phyloP scores from a whole-genome alignment of 2,113 vertebrate species.

The Phyllopteryx taeniolatus region DNA sequence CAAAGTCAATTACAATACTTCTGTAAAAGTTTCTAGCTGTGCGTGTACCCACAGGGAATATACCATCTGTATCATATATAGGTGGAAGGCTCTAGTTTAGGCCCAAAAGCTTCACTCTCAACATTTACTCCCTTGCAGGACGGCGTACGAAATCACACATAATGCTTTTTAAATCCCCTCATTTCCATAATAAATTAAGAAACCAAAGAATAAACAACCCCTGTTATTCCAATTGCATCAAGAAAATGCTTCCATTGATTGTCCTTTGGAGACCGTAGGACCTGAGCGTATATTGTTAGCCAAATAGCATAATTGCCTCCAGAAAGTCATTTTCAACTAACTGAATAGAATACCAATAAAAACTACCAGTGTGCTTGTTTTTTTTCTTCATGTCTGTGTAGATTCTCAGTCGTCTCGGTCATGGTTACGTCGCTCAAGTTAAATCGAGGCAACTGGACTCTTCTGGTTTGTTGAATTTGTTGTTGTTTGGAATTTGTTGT shows the following conservation, averaged over 20 bases:
- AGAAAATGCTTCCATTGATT: not conserved
- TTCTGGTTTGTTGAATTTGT: too few species aligned
- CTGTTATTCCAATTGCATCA: constrained; percentile 16
- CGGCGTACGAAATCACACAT: constrained; percentile 40
- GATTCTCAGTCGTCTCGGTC: too few species aligned
- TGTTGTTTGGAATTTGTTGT: too few species aligned
- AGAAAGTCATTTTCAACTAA: too few species aligned
- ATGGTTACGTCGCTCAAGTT: too few species aligned
- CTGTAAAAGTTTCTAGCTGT: not conserved
- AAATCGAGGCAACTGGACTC: too few species aligned
- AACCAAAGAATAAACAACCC: constrained; percentile 34
- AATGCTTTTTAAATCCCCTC: constrained; percentile 58
- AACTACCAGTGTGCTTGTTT: not conserved
- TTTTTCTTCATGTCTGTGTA: too few species aligned
- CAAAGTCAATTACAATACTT: not conserved
- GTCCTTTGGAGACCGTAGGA: not conserved
- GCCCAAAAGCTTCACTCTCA: not conserved
- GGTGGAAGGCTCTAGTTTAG: not conserved
- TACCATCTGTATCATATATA: not conserved
- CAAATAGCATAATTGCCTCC: too few species aligned
- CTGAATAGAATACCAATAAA: not conserved
- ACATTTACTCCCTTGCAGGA: constrained; percentile 50
- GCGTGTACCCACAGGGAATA: not conserved
- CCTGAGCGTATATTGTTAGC: not conserved
- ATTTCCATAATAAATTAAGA: constrained; percentile 65